Evolutionary conservation across 2,888 invertebrate species (phyloP).

Genomic region (Junonia oenone): DNA sequence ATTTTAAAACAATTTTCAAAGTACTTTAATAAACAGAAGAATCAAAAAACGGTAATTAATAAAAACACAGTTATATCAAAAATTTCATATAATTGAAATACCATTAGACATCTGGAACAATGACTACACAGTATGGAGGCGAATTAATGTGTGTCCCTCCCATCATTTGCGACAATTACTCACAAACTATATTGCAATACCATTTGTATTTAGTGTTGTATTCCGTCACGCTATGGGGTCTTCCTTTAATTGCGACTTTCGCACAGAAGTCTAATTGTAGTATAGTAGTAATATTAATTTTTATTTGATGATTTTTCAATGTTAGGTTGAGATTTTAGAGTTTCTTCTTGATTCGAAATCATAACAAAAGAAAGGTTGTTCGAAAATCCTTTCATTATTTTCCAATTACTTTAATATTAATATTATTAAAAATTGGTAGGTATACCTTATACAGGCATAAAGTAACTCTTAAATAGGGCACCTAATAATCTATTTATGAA

Average conservation of each 20-base stretch:
- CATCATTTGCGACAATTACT: conserved; percentile 27
- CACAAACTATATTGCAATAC: conserved; percentile 25
- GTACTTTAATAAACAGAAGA: neutral
- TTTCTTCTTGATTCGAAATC: too few species aligned
- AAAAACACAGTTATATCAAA: neutral
- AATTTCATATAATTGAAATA: conserved; percentile 6
- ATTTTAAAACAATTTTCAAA: too few species aligned
- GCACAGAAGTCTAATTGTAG: neutral
- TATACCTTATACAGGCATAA: too few species aligned
- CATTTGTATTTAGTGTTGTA: conserved; percentile 12
- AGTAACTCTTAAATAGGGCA: too few species aligned
- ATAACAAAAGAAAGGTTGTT: too few species aligned
- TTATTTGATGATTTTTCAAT: too few species aligned
- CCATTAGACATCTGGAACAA: conserved; percentile 22
- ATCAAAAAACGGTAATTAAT: neutral
- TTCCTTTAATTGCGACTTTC: conserved; percentile 26
- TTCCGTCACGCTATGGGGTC: conserved; percentile 31
- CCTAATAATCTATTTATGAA: too few species aligned
- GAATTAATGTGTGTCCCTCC: conserved; percentile 29
- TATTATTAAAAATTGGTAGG: too few species aligned
- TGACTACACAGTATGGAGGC: conserved; percentile 24
- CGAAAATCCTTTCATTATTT: too few species aligned
- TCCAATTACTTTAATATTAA: too few species aligned
- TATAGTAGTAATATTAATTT: neutral
- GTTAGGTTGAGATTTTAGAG: too few species aligned